Base-by-base conservation (phyloP, 2,113 vertebrate species). In the Lethenteron reissneri region DNA sequence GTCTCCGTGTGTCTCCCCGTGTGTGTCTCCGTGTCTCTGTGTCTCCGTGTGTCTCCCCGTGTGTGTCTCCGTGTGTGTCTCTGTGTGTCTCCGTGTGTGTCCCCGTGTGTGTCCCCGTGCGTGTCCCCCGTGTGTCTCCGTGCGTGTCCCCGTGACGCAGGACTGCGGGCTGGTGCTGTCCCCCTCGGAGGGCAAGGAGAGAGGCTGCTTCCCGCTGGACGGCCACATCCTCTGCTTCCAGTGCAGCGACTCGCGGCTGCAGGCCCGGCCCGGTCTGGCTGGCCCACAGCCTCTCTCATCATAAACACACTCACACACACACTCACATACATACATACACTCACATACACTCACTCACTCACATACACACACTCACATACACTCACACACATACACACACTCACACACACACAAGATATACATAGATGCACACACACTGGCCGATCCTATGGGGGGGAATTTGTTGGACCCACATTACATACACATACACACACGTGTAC, bases 141-240 rank as follows among this genome's bases (percentile, higher is more conserved):
- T 12, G 15, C 13, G 7, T 56, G 25, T 10, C 11, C 41, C 8
- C 12, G 58, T 1, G 71, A 71, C 73, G 56, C 75, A 90, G 88
- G 88, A 90, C 75, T 90, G 88, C 57, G 86, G 85, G 0, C 79
- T 88, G 77, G 80, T 89, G 71, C 82, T 90, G 72, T 89, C 88
- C 1, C 41, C 41, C 41, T 89, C 88, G 0, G 88, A 90, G 73
- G 88, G 87, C 0, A 87, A 90, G 72, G 88, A 87, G 9, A 84
- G 86, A 14, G 88, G 88, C 75, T 90, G 88, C 75, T 90, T 89
- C 78, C 88, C 88, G 1, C 79, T 90, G 76, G 88, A 90, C 2
- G 86, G 88, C 8, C 88, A 90, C 76, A 88, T 89, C 75, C 75
- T 90, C 73, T 90, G 88, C 74, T 89, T 89, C 79, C 82, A 80